These are phyloP conservation scores for Clangula hyemalis DNA, from an alignment of 2,797 vertebrate species.

Conservation along the genomic window DNA sequence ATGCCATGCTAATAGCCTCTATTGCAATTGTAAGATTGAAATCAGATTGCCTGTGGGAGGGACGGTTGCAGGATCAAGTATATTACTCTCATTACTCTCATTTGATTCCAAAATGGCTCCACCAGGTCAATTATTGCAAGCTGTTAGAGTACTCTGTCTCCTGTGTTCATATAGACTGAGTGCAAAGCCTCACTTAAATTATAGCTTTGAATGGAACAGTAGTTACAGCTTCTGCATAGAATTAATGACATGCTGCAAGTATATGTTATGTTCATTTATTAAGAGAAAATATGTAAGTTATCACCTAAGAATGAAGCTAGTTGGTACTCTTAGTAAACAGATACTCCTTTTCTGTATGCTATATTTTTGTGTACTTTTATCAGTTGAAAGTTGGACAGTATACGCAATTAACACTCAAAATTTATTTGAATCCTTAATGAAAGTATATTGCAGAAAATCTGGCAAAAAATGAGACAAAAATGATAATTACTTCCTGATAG, in stretches of 20 bases:
- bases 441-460: not conserved
- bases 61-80: conserved; percentile 48
- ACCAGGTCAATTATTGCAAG: conserved; percentile 10
- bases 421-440: not conserved
- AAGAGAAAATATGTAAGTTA: not conserved
- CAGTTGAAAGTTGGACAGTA: not conserved
- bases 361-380: not conserved
- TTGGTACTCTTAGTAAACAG: not conserved
- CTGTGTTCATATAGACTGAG: not conserved
- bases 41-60: conserved; percentile 18
- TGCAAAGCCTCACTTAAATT: conserved; percentile 18
- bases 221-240: not conserved
- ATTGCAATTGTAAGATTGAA: not conserved
- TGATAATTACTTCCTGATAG: not conserved
- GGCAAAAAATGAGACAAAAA: not conserved
- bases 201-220: not conserved
- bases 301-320: not conserved
- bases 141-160: conserved; percentile 1
- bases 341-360: not conserved
- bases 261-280: not conserved
- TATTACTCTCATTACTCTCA: conserved; percentile 43
- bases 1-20: not conserved
- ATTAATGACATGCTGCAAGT: not conserved
- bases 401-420: not conserved
- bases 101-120: conserved; percentile 15